Base-by-base conservation (phyloP, 2,113 vertebrate genomes). In the Phocoena sinus region DNA sequence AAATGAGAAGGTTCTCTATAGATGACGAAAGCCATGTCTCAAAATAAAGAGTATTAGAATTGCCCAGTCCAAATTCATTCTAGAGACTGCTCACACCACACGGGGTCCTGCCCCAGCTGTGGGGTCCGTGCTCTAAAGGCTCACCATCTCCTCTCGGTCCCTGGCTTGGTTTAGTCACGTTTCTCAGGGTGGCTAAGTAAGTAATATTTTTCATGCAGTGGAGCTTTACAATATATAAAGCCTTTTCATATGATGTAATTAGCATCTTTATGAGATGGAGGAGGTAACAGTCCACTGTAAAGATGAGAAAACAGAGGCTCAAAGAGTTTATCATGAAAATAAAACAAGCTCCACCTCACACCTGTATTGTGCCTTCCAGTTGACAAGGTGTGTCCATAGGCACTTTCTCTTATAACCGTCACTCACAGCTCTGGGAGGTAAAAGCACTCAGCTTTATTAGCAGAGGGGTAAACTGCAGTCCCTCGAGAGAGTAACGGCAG, bases 91-190 rank as follows among this genome's bases (percentile, higher is more conserved):
- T 7, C 67, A 13, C 0, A 9, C 20, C 60, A 38, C 38, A 0
- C 0, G 0, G 25, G 28, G 23, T 26, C 36, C 21, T 26, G 10
- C 58, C 58, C 73, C 23, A 0, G 38, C 14, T 9, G 0, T 4
- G 11, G 3, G 28, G 58, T 62, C 76, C 9, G 0, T 31, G 5
- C 31, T 6, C 1, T 4, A 11, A 13, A 0, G 17, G 65, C 25
- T 2, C 15, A 23, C 44, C 20, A 21, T 6, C 0, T 53, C 12
- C 33, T 50, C 67, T 23, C 1, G 0, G 33, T 3, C 9, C 36
- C 9, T 0, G 6, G 58, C 25, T 17, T 53, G 25, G 76, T 81
- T 36, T 4, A 17, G 50, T 33, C 25, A 7, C 28, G 3, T 84
- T 60, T 84, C 44, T 60, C 60, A 2, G 0, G 8, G 47, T 13